A percentile compares a stretch with the other conserved stretches of the same genome.
Evolutionary conservation across 2,888 invertebrate species (phyloP).

Genomic region (Tenthredo livida): DNA sequence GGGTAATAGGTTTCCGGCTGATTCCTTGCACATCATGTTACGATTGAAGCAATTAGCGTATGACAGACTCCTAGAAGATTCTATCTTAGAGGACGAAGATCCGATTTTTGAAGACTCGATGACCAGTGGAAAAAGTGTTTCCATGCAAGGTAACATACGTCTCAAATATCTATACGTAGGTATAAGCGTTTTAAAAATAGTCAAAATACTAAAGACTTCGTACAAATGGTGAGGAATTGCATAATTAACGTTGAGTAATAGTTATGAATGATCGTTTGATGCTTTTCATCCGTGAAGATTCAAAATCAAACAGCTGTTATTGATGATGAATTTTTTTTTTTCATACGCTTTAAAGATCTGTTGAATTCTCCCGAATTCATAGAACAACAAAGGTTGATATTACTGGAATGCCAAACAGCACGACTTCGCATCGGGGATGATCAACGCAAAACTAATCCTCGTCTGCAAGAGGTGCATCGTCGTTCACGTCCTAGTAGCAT

Average conservation of each 20-base stretch:
- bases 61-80: background rate
- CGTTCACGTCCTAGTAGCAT: constrained; percentile 4
- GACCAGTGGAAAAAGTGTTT: background rate
- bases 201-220: background rate
- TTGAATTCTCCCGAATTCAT: constrained; percentile 12
- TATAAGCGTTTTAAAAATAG: background rate
- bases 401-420: constrained; percentile 18
- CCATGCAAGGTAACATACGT: background rate
- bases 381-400: constrained; percentile 12
- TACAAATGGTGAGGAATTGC: background rate
- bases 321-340: no score
- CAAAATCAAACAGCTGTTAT: no score
- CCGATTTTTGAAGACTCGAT: background rate
- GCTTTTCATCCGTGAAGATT: background rate
- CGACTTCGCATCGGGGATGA: background rate
- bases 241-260: background rate
- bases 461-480: background rate
- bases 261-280: background rate
- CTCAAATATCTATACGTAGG: background rate
- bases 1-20: background rate
- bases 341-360: background rate
- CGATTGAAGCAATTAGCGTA: background rate
- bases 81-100: background rate
- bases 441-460: background rate
- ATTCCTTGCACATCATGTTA: background rate